Evolutionary conservation across 2,113 vertebrate genomes (phyloP), one percentile per base, ranked within the genome.

Genomic region (Macquaria australasica): DNA sequence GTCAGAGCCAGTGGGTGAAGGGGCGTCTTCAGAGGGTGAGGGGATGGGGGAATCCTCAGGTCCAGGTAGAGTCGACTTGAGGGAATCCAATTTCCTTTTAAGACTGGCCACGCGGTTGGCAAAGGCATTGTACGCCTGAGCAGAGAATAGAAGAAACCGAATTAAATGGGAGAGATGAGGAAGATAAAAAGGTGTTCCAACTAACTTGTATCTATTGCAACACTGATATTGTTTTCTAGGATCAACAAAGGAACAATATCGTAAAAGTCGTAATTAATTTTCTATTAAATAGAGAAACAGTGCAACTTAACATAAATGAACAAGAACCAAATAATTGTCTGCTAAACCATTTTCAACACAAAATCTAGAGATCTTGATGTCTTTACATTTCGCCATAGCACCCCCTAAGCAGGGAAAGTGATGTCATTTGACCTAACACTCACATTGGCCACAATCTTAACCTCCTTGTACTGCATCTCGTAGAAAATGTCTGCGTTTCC

Each of bases 361-460:
- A 81, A 37, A 45, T 43, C 4, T 16, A 48, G 14, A 48, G 3
- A 53, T 64, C 23, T 15, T 18, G 16, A 5, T 20, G 28, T 55
- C 69, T 50, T 58, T 31, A 63, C 4, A 59, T 34, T 53, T 77
- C 9, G 0, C 11, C 51, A 70, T 6, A 16, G 8, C 7, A 3
- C 14, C 20, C 25, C 53, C 23, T 18, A 31, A 50, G 20, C 20
- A 66, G 5, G n/a, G 18, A 53, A 31, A 21, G 28, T 21, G 37
- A 18, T 11, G 37, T 56, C 10, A 56, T 50, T 39, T 63, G 9
- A 59, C 11, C 14, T 1, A 72, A 71, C 48, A 97, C 98, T 98
- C 90, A 99, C 98, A 12, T 99, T 99, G 8, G 98, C 98, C 10
- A 99, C 98, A 64, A 99, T 98, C 92, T 99, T 99, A 70, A 99